Percentiles rank a stretch among this genome's conserved stretches.
phyloP scores from a whole-genome alignment of 2,797 vertebrate species.

The Brachyrhaphis roseni region DNA sequence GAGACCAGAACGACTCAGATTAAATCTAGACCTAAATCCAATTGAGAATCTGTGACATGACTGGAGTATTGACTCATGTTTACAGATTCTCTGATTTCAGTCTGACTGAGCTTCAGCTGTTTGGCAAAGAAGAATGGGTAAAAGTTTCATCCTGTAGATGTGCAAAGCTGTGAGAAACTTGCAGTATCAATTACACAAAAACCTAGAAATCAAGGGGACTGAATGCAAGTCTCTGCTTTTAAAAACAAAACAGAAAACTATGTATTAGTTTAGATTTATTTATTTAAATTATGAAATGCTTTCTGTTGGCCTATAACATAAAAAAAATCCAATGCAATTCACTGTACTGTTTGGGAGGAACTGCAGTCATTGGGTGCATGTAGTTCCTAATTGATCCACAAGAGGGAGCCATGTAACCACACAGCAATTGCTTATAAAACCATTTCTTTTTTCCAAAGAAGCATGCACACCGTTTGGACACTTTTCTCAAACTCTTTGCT shows the following conservation, averaged over 20 bases:
- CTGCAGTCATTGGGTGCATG: neutral
- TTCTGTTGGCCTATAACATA: neutral
- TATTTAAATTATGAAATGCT: neutral
- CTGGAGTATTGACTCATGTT: neutral
- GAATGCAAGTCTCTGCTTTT: neutral
- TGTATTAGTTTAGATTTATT: neutral
- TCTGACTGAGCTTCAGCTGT: neutral
- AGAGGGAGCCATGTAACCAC: conserved; percentile 45
- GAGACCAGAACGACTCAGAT: neutral
- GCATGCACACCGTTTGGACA: neutral
- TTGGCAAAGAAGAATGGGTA: neutral
- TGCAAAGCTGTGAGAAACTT: neutral
- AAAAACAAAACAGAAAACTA: neutral
- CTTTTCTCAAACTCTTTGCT: conserved; percentile 13
- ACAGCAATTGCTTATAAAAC: neutral
- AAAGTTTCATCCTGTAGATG: neutral
- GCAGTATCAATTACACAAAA: neutral
- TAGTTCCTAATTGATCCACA: conserved; percentile 33
- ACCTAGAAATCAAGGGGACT: too few relatives aligned
- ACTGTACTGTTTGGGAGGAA: neutral
- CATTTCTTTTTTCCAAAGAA: neutral
- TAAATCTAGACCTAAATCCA: neutral
- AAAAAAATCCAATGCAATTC: neutral
- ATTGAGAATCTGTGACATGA: neutral
- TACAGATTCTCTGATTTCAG: neutral